These are phyloP conservation scores for Acromyrmex echinatior DNA, from an alignment of 1,140 invertebrate species.

Conservation along the genomic window DNA sequence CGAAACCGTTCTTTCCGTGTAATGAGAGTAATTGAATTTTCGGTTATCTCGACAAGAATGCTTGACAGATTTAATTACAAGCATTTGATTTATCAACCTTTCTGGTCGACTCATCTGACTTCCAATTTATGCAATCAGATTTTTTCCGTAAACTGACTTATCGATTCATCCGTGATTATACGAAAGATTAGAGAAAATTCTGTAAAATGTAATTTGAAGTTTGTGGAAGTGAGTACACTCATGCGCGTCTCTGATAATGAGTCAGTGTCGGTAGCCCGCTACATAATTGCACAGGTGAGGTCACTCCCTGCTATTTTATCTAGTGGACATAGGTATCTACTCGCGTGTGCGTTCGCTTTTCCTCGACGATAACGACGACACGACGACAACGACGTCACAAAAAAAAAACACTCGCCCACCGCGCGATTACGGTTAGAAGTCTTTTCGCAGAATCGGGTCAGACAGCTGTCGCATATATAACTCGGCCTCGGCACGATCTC, in stretches of 20 bases:
- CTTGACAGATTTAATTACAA: no score
- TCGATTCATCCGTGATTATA: not conserved
- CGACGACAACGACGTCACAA: not conserved
- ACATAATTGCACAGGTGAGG: slow-evolving; percentile 62
- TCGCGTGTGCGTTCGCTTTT: slow-evolving; percentile 10
- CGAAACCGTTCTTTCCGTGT: no score
- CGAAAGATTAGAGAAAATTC: slow-evolving; percentile 26
- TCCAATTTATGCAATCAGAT: no score
- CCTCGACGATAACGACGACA: not conserved
- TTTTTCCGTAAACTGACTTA: not conserved
- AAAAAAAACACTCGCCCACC: slow-evolving; percentile 62
- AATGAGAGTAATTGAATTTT: no score
- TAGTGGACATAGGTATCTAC: not conserved
- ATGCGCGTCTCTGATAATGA: slow-evolving; percentile 68
- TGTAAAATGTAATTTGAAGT: slow-evolving; percentile 15
- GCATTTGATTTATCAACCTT: no score
- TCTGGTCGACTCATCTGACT: no score
- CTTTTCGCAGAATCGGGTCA: slow-evolving; percentile 72
- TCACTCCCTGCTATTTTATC: slow-evolving; percentile 42
- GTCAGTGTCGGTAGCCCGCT: slow-evolving; percentile 42
- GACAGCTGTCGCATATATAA: slow-evolving; percentile 68
- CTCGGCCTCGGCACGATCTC: slow-evolving; percentile 18
- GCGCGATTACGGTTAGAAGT: slow-evolving; percentile 67
- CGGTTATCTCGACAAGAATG: no score
- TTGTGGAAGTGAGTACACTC: slow-evolving; percentile 21